Conservation (phyloP, 1,140 invertebrate genomes). For the Physella acuta region DNA sequence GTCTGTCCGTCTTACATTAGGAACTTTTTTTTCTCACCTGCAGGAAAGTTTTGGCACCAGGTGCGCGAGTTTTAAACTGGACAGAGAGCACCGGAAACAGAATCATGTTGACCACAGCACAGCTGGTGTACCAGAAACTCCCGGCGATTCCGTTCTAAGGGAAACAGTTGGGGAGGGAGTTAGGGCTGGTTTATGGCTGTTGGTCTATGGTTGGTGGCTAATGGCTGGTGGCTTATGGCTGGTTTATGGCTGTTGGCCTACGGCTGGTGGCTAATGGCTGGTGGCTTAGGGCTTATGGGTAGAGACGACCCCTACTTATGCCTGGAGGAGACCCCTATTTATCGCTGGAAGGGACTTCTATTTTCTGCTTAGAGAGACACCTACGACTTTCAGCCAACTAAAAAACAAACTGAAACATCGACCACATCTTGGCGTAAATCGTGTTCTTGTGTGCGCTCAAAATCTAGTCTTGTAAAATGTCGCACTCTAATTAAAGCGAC, state of each 20-base stretch:
- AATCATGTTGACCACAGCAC: constrained; percentile 57
- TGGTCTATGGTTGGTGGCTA: no score
- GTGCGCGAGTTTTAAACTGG: constrained; percentile 55
- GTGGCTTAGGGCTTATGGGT: background rate
- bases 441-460: no score
- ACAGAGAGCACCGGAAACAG: constrained; percentile 57
- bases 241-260: background rate
- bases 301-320: background rate
- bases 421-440: no score
- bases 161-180: no score
- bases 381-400: no score
- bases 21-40: constrained; percentile 36
- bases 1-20: no score
- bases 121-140: constrained; percentile 58
- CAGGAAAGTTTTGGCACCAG: constrained; percentile 58
- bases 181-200: background rate
- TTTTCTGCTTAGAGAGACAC: no score
- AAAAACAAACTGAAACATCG: no score
- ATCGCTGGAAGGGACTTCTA: background rate
- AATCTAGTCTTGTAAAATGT: no score
- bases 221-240: no score
- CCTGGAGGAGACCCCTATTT: background rate
- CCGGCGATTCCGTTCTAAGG: constrained; percentile 55
- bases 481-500: no score
- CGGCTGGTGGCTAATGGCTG: background rate